Evolutionary conservation across 2,797 vertebrate species (phyloP), one percentile per base, ranked within the genome.

Genomic region (Semotilus atromaculatus): DNA sequence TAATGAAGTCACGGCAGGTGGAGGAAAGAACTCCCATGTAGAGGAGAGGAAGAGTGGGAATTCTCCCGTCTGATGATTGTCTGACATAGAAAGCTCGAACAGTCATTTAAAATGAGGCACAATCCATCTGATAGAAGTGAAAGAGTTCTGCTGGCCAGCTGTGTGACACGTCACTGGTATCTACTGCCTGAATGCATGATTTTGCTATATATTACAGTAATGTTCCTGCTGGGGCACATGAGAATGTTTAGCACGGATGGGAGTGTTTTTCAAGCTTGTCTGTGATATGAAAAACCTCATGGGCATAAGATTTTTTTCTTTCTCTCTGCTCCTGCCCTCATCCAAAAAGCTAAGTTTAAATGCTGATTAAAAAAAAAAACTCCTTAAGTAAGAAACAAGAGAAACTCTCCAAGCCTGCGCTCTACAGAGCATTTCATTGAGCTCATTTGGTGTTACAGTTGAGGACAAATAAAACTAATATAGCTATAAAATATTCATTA

Each of bases 1-100:
- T 80, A 86, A 83, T 80, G 68, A 67, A 79, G 68, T 73, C 62
- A 68, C 11, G 23, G 40, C 76, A 83, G 71, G 81, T 83, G 71
- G 40, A 82, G 71, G 43, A 60, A 67, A 83, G n/a, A 21, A 81
- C 48, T 70, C 74, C 51, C 40, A 60, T 72, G 23, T 73, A 80
- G 38, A 80, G 29, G 8, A 36, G 26, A 58, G 14, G 36, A 48
- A 26, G 75, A 74, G 14, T 19, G 38, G 43, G 55, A 82, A 71
- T 53, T 60, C 21, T 40, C 8, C 21, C 26, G 62, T n/a, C 62
- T 26, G 21, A 53, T 19, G 23, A 53, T 26, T n/a, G 64, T 16
- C 62, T 80, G 21, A 18, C 34, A 38, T 36, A 53, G 79, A 26
- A 81, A 81, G 48, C 66, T 40, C 23, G 40, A 67, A 67, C 21